Conservation (phyloP, 2,888 invertebrate species). For the Scaptomyza reducta region DNA sequence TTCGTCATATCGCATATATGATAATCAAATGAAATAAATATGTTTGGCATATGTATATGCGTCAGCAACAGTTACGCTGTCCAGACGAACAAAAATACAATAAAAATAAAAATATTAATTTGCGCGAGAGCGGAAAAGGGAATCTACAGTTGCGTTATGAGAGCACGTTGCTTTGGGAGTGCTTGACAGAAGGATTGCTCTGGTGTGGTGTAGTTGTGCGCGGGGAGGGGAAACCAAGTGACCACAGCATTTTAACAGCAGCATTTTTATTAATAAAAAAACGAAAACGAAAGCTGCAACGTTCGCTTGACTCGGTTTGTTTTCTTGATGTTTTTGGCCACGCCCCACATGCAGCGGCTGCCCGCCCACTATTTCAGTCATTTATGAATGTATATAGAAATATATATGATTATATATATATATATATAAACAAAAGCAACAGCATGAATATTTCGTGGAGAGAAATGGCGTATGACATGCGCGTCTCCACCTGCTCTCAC, state of each 20-base stretch:
- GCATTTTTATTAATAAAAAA: constrained; percentile 41
- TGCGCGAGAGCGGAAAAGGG: constrained; percentile 37
- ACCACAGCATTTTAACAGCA: constrained; percentile 71
- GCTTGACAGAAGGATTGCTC: neutral
- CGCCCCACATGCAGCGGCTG: constrained; percentile 51
- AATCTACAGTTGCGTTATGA: constrained; percentile 9
- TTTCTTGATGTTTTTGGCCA: constrained; percentile 57
- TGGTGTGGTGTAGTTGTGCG: neutral
- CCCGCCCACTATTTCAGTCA: constrained; percentile 20
- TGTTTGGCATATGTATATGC: constrained; percentile 64
- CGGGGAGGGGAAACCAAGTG: constrained; percentile 39
- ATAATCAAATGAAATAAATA: constrained; percentile 68
- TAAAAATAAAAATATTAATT: constrained; percentile 74
- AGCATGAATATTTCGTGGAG: constrained; percentile 52
- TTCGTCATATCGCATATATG: constrained; percentile 34
- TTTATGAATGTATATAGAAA: constrained; percentile 32
- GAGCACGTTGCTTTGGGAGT: constrained; percentile 4
- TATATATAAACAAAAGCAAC: constrained; percentile 47
- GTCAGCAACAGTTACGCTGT: constrained; percentile 74
- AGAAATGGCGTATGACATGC: constrained; percentile 67
- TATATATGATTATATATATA: neutral
- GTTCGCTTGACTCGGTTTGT: constrained; percentile 12
- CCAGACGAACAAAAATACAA: constrained; percentile 49
- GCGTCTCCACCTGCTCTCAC: constrained; percentile 22
- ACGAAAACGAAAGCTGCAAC: constrained; percentile 22